phyloP scores from a whole-genome alignment of 2,797 vertebrate genomes.

The Eleutherodactylus coqui region DNA sequence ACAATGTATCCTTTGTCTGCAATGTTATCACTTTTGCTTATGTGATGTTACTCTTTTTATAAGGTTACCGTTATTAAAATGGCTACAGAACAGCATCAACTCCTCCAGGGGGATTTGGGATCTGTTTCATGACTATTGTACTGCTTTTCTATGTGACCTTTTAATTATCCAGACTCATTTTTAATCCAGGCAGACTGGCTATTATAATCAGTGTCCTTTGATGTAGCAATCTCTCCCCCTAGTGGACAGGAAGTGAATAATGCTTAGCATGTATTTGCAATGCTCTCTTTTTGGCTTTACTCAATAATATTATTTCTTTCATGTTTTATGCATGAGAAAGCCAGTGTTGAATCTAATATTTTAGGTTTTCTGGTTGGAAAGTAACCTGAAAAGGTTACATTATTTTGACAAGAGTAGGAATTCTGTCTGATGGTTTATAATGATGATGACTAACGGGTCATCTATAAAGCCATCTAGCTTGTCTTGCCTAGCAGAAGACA shows the following conservation, averaged over 20 bases:
- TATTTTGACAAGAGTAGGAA: too few species aligned
- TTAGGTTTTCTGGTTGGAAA: neutral
- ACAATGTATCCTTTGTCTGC: too few species aligned
- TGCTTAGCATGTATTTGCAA: neutral
- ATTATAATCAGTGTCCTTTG: neutral
- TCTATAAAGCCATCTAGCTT: neutral
- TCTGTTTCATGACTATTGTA: neutral
- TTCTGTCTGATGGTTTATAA: neutral
- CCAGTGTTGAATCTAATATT: neutral
- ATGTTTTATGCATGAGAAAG: neutral
- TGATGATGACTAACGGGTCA: neutral
- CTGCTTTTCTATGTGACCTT: conserved; percentile 33
- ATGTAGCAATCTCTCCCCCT: conserved; percentile 38
- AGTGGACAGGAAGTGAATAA: neutral
- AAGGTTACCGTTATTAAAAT: neutral
- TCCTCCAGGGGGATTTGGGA: neutral
- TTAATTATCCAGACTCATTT: conserved; percentile 32
- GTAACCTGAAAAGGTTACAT: neutral
- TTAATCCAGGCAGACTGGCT: neutral
- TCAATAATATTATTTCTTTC: neutral
- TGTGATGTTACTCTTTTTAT: neutral
- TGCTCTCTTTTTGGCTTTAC: neutral
- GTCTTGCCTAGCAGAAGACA: neutral
- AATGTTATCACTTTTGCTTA: neutral
- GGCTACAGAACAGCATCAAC: neutral